These are phyloP conservation scores for Pangasianodon gigas DNA, from an alignment of 2,113 vertebrate species.

Conservation along the genomic window DNA sequence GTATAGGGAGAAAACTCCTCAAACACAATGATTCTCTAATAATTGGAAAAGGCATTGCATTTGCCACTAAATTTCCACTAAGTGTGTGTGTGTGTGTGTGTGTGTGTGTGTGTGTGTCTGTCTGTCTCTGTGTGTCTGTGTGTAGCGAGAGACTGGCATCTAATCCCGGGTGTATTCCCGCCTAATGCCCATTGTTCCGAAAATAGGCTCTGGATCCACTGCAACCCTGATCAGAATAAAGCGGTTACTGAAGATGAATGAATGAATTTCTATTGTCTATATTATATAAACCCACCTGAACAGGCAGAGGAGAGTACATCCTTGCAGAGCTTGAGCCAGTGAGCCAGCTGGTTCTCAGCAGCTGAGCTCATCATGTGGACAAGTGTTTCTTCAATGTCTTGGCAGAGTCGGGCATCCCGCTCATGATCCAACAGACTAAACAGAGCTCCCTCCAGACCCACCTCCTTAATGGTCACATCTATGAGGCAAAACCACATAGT, in stretches of 20 bases:
- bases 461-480: slow-evolving; percentile 89
- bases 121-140: neutral
- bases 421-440: slow-evolving; percentile 87
- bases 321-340: slow-evolving; percentile 93
- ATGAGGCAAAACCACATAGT: slow-evolving; percentile 59
- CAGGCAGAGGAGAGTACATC: slow-evolving; percentile 89
- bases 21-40: neutral
- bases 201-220: neutral
- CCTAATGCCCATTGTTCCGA: neutral
- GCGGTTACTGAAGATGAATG: neutral
- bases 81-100: too few species aligned
- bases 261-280: neutral
- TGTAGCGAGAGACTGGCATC: neutral
- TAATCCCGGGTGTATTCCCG: neutral
- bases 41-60: neutral
- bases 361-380: slow-evolving; percentile 85
- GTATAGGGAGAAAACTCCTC: neutral
- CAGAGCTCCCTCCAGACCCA: slow-evolving; percentile 89
- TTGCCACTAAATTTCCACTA: neutral
- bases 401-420: slow-evolving; percentile 79
- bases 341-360: slow-evolving; percentile 81
- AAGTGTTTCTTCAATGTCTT: slow-evolving; percentile 87
- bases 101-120: too few species aligned
- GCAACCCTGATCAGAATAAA: neutral
- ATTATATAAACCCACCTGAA: slow-evolving; percentile 69